Evolutionary conservation across 2,888 invertebrate species (phyloP).

Genomic region (Hypsopygia costalis): DNA sequence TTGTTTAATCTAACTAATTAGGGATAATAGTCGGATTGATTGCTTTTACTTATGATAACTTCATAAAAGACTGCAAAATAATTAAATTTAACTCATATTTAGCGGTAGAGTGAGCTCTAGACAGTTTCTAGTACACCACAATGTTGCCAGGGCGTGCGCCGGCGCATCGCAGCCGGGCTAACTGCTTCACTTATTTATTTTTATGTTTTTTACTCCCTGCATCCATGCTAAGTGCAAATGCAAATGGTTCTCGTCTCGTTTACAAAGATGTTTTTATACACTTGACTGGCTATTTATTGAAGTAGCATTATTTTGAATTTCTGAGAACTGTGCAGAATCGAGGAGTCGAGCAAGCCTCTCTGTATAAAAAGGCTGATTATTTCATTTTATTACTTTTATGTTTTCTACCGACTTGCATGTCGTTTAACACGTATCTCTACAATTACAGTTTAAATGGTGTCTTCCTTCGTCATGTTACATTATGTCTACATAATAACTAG

Average conservation of each 20-base stretch:
- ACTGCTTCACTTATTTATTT: conserved; percentile 52
- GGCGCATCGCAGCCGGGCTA: conserved; percentile 37
- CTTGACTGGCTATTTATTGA: conserved; percentile 52
- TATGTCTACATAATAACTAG: too few relatives aligned
- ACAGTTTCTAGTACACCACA: conserved; percentile 5
- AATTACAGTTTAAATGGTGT: background rate
- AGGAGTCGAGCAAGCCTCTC: background rate
- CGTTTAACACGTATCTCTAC: background rate
- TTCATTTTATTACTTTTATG: background rate
- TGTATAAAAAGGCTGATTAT: background rate
- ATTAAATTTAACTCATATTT: too few relatives aligned
- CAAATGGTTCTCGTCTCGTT: conserved; percentile 67
- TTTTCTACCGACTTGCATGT: background rate
- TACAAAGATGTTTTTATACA: conserved; percentile 66
- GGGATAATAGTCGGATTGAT: too few relatives aligned
- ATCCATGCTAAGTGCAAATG: conserved; percentile 65
- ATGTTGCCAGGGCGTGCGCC: conserved; percentile 16
- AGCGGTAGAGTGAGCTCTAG: conserved; percentile 6
- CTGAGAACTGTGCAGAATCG: conserved; percentile 29
- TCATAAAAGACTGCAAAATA: too few relatives aligned
- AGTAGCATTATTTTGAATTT: conserved; percentile 42
- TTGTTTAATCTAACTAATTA: too few relatives aligned
- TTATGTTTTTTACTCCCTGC: conserved; percentile 46
- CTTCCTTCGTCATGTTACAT: background rate
- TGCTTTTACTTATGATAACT: too few relatives aligned